Evolutionary conservation across 1,140 invertebrate genomes (phyloP), one percentile per base, ranked within the genome.

Genomic region (Bactericera cockerelli): DNA sequence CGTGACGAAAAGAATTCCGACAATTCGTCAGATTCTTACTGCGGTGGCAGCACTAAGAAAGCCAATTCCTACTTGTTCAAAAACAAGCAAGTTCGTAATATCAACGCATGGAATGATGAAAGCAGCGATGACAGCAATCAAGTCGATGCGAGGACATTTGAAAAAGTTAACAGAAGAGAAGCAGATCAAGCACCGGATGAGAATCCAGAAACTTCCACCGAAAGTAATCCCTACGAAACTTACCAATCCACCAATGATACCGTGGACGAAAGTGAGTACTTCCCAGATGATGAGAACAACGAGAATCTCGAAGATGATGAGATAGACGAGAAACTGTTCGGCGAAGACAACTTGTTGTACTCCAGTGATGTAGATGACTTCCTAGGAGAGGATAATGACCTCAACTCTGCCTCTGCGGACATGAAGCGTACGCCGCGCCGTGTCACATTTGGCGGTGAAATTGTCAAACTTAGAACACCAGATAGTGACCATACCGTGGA

Each of bases 391-490:
- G n/a, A n/a, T n/a, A n/a, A n/a, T n/a, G 61, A 64, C n/a, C 55
- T 56, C 13, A 31, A 31, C 28, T 31, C 28, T 31, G 19, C 8
- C 22, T 49, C 42, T 4, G n/a, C 4, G n/a, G 42, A 49, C 19
- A 49, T 49, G 3, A 49, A 49, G n/a, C 6, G 22, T 56, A 65
- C 65, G 0, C 63, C 63, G 2, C 69, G 73, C 58, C 77, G 83
- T 65, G 87, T 89, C 1, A 78, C 84, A 26, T 89, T 89, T 66
- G 87, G 87, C 1, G 87, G 87, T 8, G 87, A 88, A 73, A 77
- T 85, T 54, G 80, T 89, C 0, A 88, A 89, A 72, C 75, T 89
- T 65, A 74, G 86, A 55, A 89, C 86, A 14, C 87, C 87, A 1
- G 86, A 89, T 62, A 87, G 84, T 66, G 85, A 88, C 64, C 74